A percentile compares a stretch with the other conserved stretches of the same genome.
Conservation (phyloP, 2,113 vertebrate species). For the Takifugu flavidus region DNA sequence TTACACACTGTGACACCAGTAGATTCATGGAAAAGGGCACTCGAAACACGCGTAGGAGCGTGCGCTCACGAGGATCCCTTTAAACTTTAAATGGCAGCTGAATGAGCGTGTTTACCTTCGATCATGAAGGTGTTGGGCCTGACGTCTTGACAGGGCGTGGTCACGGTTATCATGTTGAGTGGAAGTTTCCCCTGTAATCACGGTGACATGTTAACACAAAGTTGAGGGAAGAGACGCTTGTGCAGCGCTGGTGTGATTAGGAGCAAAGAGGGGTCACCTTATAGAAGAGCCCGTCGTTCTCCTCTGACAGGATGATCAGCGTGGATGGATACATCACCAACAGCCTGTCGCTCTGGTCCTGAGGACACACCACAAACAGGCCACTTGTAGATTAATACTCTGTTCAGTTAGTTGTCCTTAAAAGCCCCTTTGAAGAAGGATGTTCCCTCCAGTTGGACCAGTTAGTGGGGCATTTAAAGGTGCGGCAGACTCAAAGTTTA, state of each 20-base stretch:
- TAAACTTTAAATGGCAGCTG: conserved; percentile 6
- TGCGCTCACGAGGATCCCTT: conserved; percentile 24
- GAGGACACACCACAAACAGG: conserved; percentile 9
- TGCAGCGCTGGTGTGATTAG: conserved; percentile 6
- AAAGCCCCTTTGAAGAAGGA: not conserved
- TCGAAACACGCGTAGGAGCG: conserved; percentile 42
- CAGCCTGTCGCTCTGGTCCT: conserved; percentile 87
- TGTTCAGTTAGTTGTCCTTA: not conserved
- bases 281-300: conserved; percentile 80
- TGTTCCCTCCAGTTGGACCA: conserved; percentile 22
- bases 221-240: not conserved
- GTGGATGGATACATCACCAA: conserved; percentile 88
- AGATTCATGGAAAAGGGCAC: conserved; percentile 31
- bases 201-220: conserved; percentile 21
- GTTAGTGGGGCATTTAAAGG: conserved; percentile 50
- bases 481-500: conserved; percentile 41
- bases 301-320: conserved; percentile 89
- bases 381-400: conserved; percentile 12
- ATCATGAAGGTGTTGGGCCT: conserved; percentile 87
- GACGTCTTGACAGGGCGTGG: conserved; percentile 84
- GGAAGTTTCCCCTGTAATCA: conserved; percentile 89
- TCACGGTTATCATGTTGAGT: conserved; percentile 85
- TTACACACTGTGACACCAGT: conserved; percentile 50
- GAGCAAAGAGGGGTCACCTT: conserved; percentile 76
- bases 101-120: conserved; percentile 77